These are phyloP conservation scores for Tolypeutes matacus DNA, from an alignment of 2,797 vertebrate genomes.

Conservation along the genomic window DNA sequence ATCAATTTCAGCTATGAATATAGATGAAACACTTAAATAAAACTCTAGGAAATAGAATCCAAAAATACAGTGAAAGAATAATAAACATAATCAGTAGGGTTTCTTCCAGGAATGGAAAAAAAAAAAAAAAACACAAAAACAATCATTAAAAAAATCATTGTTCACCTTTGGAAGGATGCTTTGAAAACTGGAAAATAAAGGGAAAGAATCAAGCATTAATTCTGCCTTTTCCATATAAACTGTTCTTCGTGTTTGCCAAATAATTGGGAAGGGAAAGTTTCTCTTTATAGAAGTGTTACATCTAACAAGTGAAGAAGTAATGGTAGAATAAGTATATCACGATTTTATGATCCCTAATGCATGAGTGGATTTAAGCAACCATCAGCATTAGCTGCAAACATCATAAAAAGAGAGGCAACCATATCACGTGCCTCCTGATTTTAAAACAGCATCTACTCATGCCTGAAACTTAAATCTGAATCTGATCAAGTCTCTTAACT, in stretches of 20 bases:
- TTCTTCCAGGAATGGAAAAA: not conserved
- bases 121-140: not conserved
- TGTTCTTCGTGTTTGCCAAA: not conserved
- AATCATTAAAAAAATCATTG: not conserved
- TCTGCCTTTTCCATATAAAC: not conserved
- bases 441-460: not conserved
- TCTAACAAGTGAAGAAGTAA: not conserved
- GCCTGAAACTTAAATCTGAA: not conserved
- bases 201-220: not conserved
- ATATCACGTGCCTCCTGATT: not conserved
- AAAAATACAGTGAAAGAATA: not conserved
- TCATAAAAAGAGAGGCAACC: not conserved
- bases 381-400: not conserved
- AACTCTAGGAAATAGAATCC: not conserved
- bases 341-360: not conserved
- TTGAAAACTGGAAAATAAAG: not conserved
- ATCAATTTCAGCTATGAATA: not conserved
- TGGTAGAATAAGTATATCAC: not conserved
- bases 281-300: not conserved
- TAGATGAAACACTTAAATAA: not conserved
- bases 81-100: not conserved
- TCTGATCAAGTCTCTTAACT: not conserved
- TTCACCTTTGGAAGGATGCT: not conserved
- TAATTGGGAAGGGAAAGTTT: not conserved
- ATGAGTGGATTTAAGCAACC: too few species aligned